A percentile compares a stretch with the other conserved stretches of the same genome.
phyloP scores from a whole-genome alignment of 2,113 vertebrate genomes.

The Scolopax mira region DNA sequence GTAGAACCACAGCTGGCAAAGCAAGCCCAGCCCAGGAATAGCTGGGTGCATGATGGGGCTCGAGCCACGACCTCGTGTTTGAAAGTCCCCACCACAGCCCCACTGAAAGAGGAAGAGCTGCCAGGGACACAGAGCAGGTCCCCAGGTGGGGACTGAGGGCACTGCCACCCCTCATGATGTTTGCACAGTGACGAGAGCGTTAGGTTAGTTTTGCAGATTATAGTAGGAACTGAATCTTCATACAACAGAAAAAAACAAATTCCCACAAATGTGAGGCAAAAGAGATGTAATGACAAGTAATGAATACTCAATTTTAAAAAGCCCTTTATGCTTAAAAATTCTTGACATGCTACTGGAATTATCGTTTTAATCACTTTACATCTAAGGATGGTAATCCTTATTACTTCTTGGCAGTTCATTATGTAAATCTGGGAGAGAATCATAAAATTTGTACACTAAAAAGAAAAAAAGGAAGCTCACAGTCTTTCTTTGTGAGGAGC shows the following conservation, averaged over 20 bases:
- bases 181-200: rapidly evolving
- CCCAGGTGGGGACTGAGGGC: neutral
- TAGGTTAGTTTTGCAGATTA: neutral
- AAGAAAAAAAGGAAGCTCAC: neutral
- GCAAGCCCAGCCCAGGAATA: neutral
- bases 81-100: neutral
- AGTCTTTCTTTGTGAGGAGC: neutral
- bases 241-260: neutral
- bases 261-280: neutral
- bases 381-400: neutral
- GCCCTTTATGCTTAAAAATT: neutral
- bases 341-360: neutral
- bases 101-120: neutral
- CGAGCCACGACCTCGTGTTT: rapidly evolving
- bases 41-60: neutral
- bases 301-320: neutral
- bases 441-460: neutral
- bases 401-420: neutral
- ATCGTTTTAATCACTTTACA: neutral
- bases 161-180: rapidly evolving
- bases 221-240: neutral
- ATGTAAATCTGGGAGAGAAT: neutral
- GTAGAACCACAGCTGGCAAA: neutral
- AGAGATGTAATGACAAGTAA: neutral
- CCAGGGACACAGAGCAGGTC: neutral